These are phyloP conservation scores for Cetonia aurata DNA, from an alignment of 2,888 invertebrate species.

Conservation along the genomic window DNA sequence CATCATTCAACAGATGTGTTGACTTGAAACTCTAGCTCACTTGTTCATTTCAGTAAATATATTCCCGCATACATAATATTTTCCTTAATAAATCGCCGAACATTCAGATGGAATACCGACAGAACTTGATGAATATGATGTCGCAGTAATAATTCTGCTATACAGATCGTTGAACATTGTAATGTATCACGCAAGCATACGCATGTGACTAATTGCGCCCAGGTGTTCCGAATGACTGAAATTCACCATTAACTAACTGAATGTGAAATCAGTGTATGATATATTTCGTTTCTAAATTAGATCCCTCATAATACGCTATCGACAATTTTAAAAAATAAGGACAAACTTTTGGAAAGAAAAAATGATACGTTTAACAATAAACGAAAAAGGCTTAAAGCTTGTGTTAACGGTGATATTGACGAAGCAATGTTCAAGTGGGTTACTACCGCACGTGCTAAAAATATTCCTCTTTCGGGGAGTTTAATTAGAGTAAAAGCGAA, in stretches of 20 bases:
- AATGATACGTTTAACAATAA: no score
- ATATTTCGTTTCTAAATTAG: background rate
- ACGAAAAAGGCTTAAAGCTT: no score
- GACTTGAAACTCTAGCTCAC: no score
- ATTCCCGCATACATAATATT: background rate
- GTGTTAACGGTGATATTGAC: no score
- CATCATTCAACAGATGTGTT: no score
- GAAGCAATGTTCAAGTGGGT: no score
- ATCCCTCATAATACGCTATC: background rate
- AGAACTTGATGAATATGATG: background rate
- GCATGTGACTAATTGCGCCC: slow-evolving; percentile 5
- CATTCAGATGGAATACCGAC: background rate
- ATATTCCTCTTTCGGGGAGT: no score
- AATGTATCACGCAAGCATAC: slow-evolving; percentile 10
- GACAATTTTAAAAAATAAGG: no score
- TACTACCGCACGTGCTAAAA: no score
- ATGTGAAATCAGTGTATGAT: background rate
- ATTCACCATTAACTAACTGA: background rate
- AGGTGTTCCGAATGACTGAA: slow-evolving; percentile 10
- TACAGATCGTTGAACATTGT: slow-evolving; percentile 2
- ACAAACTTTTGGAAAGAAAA: no score
- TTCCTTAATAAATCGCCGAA: slow-evolving; percentile 5
- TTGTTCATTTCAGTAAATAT: no score
- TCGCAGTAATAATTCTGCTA: background rate
- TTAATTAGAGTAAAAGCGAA: no score